These are phyloP conservation scores for Clarias macrocephalus DNA, from an alignment of 2,113 vertebrate genomes.

Conservation along the genomic window DNA sequence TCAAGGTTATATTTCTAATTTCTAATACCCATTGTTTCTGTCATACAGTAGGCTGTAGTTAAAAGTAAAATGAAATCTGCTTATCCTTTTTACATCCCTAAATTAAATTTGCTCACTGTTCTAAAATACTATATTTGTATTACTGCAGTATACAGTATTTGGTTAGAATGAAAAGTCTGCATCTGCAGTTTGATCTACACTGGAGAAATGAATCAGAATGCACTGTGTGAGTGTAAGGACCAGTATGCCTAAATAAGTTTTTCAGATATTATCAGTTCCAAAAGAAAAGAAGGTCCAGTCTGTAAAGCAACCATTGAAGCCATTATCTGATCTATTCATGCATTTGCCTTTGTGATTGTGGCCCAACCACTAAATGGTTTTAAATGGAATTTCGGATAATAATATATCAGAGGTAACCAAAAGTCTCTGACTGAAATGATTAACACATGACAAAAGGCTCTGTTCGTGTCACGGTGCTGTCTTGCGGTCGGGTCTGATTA, in stretches of 20 bases:
- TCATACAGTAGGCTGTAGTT: not conserved
- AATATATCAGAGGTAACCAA: not conserved
- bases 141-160: not conserved
- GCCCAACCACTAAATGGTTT: not conserved
- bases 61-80: too few species aligned
- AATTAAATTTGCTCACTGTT: not conserved
- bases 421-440: not conserved
- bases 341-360: not conserved
- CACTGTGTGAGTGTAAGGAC: not conserved
- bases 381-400: not conserved
- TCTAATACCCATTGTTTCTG: not conserved
- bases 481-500: slow-evolving; percentile 2
- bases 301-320: not conserved
- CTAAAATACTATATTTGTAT: not conserved
- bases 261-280: not conserved
- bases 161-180: not conserved
- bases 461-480: slow-evolving; percentile 26
- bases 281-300: not conserved
- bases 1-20: not conserved
- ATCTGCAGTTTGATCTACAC: too few species aligned
- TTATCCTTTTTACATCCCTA: too few species aligned
- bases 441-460: slow-evolving; percentile 5
- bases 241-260: not conserved
- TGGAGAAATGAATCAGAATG: not conserved
- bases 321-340: not conserved